These are phyloP conservation scores for Ornithoptera alexandrae DNA, from an alignment of 2,888 invertebrate genomes.

Conservation along the genomic window DNA sequence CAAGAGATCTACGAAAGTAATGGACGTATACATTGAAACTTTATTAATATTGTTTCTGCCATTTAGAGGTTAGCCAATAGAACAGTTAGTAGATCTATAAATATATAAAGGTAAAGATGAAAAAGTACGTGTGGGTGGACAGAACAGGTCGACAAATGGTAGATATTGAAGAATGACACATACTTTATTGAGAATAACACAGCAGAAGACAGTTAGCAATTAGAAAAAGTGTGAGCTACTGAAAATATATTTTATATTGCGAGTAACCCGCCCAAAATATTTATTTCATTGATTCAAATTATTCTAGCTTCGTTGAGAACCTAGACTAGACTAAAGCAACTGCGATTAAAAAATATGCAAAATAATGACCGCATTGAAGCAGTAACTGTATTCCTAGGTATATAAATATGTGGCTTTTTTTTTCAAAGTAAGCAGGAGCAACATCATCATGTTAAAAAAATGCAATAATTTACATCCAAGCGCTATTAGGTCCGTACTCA, in stretches of 20 bases:
- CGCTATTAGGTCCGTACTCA: constrained; percentile 12
- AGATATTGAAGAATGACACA: no score
- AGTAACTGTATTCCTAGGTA: constrained; percentile 41
- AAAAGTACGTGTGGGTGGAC: no score
- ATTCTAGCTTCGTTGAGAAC: neutral
- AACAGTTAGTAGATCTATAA: no score
- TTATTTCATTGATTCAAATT: neutral
- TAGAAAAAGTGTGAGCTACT: neutral
- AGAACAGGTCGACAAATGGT: no score
- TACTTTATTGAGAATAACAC: no score
- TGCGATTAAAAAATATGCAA: constrained; percentile 52
- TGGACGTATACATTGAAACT: no score
- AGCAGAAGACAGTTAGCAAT: no score
- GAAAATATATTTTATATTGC: neutral
- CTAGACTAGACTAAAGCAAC: constrained; percentile 40
- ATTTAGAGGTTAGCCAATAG: no score
- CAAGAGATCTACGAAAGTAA: no score
- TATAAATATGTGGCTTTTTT: constrained; percentile 23
- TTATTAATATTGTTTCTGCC: no score
- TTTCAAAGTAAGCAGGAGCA: constrained; percentile 2
- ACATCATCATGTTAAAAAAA: constrained; percentile 15
- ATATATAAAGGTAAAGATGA: no score
- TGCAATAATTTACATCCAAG: constrained; percentile 25
- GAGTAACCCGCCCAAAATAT: neutral
- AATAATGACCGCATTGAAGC: constrained; percentile 41